These are phyloP conservation scores for Menidia beryllina DNA, from an alignment of 2,113 vertebrate species.

Conservation along the genomic window DNA sequence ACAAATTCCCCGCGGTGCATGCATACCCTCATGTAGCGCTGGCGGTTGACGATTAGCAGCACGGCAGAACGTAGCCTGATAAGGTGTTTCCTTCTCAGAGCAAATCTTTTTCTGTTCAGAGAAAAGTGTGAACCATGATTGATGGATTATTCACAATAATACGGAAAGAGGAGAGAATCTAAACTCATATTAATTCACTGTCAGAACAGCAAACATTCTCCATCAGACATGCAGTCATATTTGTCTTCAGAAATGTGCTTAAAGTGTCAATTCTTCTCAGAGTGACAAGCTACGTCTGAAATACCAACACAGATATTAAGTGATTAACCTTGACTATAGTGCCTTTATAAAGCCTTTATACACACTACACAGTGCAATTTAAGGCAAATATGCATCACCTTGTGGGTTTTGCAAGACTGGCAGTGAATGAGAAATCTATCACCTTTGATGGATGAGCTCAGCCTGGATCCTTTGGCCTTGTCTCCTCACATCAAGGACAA, in stretches of 20 bases:
- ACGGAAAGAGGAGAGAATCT: background rate
- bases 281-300: conserved; percentile 9
- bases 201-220: background rate
- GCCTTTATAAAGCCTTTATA: conserved; percentile 24
- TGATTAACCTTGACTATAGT: conserved; percentile 38
- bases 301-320: conserved; percentile 21
- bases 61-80: conserved; percentile 87
- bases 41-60: conserved; percentile 86
- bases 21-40: conserved; percentile 91
- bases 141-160: conserved; percentile 3
- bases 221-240: background rate
- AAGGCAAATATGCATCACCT: conserved; percentile 33
- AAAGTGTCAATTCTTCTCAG: conserved; percentile 5
- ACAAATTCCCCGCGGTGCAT: background rate
- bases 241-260: background rate
- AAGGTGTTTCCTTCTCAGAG: conserved; percentile 84
- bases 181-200: background rate
- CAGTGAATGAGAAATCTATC: conserved; percentile 31
- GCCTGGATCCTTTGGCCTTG: conserved; percentile 35
- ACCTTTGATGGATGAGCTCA: conserved; percentile 42
- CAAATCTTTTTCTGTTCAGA: conserved; percentile 76
- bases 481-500: conserved; percentile 45
- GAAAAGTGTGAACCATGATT: background rate
- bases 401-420: conserved; percentile 5
- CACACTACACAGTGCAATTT: conserved; percentile 22